Evolutionary conservation across 2,113 vertebrate species (phyloP).

Genomic region (Microcebus murinus): DNA sequence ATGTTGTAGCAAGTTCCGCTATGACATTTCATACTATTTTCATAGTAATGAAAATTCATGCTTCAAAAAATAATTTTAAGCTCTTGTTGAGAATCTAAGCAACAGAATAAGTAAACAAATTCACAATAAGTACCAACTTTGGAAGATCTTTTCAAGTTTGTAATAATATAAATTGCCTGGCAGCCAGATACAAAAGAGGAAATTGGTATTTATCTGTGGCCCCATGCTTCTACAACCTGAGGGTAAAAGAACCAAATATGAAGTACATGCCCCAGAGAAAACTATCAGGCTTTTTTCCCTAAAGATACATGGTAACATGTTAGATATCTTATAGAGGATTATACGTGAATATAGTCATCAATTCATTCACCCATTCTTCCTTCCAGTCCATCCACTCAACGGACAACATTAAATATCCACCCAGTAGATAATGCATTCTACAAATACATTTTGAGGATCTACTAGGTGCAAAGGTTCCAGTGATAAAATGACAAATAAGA

Average conservation of each 20-base stretch:
- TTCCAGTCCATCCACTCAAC: neutral
- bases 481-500: neutral
- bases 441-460: neutral
- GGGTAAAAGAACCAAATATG: neutral
- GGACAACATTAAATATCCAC: neutral
- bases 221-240: neutral
- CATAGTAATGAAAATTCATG: neutral
- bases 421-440: conserved; percentile 11
- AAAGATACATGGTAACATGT: neutral
- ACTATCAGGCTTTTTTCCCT: neutral
- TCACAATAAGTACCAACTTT: neutral
- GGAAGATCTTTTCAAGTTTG: neutral
- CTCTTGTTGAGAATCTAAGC: neutral
- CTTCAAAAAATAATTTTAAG: neutral
- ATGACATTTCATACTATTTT: too few relatives aligned
- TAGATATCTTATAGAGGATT: neutral
- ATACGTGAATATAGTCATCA: neutral
- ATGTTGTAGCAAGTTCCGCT: neutral
- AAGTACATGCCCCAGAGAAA: neutral
- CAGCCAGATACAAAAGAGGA: neutral
- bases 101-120: neutral
- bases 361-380: neutral
- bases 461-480: neutral
- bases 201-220: neutral
- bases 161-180: neutral